These are phyloP conservation scores for Phalera bucephala DNA, from an alignment of 2,888 invertebrate genomes.

Conservation along the genomic window DNA sequence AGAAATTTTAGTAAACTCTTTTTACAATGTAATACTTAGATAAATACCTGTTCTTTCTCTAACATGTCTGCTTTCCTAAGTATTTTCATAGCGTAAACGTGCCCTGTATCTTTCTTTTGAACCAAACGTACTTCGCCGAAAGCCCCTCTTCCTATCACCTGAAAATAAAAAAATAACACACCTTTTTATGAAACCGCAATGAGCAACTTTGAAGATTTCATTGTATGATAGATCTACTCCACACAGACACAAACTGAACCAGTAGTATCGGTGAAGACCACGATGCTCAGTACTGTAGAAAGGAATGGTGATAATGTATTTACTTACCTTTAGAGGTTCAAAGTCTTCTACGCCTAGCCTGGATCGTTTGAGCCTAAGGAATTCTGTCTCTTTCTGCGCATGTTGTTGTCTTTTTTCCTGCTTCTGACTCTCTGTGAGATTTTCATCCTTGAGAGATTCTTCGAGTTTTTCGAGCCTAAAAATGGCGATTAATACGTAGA, in stretches of 20 bases:
- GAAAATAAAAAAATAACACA: no score
- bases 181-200: no score
- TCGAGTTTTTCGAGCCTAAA: slow-evolving; percentile 95
- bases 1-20: no score
- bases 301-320: no score
- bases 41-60: slow-evolving; percentile 98
- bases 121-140: slow-evolving; percentile 98
- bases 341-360: slow-evolving; percentile 99
- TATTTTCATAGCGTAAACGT: slow-evolving; percentile 99
- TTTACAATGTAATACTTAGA: no score
- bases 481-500: no score
- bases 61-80: slow-evolving; percentile 99
- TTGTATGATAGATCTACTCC: no score
- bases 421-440: slow-evolving; percentile 96
- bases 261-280: no score
- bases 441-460: slow-evolving; percentile 97
- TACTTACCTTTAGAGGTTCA: slow-evolving; percentile 95
- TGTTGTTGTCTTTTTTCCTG: slow-evolving; percentile 97
- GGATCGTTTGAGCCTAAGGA: slow-evolving; percentile 96
- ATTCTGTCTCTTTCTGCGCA: slow-evolving; percentile 99
- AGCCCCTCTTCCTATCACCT: slow-evolving; percentile 93
- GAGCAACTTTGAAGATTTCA: no score
- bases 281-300: no score
- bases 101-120: slow-evolving; percentile 99
- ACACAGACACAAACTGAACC: no score